These are phyloP conservation scores for Himantopus leucocephalus DNA, from an alignment of 2,113 vertebrate genomes.

Conservation along the genomic window DNA sequence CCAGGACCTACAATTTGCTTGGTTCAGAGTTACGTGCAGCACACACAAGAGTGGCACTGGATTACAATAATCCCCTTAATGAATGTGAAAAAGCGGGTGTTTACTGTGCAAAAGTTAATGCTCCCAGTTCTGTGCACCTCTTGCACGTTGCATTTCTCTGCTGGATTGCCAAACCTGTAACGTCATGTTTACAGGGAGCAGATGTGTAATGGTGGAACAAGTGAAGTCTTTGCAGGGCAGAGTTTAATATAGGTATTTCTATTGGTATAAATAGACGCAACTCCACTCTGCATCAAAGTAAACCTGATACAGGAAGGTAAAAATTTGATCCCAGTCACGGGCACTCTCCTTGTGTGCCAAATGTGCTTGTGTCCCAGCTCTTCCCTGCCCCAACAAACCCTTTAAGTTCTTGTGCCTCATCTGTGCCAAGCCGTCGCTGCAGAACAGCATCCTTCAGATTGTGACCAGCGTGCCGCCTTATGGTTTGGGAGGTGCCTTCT, in stretches of 20 bases:
- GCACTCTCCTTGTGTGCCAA: not conserved
- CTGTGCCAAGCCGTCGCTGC: not conserved
- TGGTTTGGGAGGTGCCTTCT: not conserved
- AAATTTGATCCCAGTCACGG: not conserved
- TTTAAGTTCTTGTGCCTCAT: not conserved
- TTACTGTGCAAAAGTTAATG: not conserved
- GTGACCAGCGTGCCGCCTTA: not conserved
- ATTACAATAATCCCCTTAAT: not conserved
- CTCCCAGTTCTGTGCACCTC: not conserved
- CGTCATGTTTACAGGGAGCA: not conserved
- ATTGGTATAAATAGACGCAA: not conserved
- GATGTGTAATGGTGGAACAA: not conserved
- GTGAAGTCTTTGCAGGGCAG: not conserved
- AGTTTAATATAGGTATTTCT: not conserved
- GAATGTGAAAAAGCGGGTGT: not conserved
- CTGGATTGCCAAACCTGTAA: not conserved
- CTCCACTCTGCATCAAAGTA: not conserved
- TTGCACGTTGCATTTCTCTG: not conserved
- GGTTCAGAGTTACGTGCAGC: not conserved
- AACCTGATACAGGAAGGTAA: not conserved
- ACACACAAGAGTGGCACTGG: not conserved
- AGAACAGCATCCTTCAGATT: not conserved
- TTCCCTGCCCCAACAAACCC: not conserved
- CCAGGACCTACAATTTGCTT: not conserved
- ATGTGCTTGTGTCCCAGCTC: not conserved